Percentiles rank a stretch among this genome's conserved stretches.
These are phyloP conservation scores for Stenolophus ochropezus DNA, from an alignment of 2,888 invertebrate genomes.

Conservation along the genomic window DNA sequence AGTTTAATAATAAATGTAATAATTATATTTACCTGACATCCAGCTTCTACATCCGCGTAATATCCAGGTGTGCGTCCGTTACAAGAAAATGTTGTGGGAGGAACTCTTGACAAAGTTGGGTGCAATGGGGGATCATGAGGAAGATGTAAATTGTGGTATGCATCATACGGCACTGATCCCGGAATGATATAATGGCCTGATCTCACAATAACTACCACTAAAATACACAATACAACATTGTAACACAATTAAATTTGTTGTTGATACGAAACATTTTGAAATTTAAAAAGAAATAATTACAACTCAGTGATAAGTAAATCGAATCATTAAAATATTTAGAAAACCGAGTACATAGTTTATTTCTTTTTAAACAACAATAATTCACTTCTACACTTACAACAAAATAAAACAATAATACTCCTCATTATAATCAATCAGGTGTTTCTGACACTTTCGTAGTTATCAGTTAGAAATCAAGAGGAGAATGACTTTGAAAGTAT, in stretches of 20 bases:
- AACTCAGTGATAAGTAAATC: no score
- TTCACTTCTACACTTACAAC: background rate
- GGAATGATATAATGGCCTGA: constrained; percentile 68
- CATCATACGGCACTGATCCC: constrained; percentile 73
- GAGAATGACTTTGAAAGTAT: constrained; percentile 31
- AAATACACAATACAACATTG: background rate
- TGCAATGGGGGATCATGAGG: constrained; percentile 77
- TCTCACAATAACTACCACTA: constrained; percentile 57
- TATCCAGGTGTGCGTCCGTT: constrained; percentile 79
- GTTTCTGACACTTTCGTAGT: no score
- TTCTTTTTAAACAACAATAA: no score
- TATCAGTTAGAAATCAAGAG: constrained; percentile 2
- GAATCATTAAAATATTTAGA: no score
- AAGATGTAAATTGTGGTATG: constrained; percentile 76
- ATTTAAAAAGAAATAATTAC: no score
- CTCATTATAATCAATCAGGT: constrained; percentile 30
- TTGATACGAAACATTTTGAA: no score
- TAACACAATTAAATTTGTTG: background rate
- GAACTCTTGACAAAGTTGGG: constrained; percentile 73
- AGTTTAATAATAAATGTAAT: no score
- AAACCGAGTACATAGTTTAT: no score
- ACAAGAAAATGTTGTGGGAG: constrained; percentile 77
- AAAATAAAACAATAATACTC: background rate
- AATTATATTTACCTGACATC: constrained; percentile 81
- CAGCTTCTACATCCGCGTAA: constrained; percentile 83